A percentile compares a stretch with the other conserved stretches of the same genome.
phyloP scores from a whole-genome alignment of 2,113 vertebrate species.

The Muntiacus reevesi region DNA sequence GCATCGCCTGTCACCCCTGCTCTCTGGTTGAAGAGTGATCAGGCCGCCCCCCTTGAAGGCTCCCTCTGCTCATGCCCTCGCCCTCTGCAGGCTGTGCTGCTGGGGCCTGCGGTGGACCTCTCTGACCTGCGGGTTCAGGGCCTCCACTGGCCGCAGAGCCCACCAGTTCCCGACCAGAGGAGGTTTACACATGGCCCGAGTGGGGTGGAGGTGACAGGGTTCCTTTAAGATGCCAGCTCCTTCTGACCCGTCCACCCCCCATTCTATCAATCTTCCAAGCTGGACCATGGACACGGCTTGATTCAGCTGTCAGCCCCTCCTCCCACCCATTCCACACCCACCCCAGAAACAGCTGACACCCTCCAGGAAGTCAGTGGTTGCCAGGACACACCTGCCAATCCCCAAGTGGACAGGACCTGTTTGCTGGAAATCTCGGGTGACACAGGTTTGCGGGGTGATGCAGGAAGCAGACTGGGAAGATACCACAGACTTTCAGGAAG shows the following conservation, averaged over 20 bases:
- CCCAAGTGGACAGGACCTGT: neutral
- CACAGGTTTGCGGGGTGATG: neutral
- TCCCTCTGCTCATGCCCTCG: neutral
- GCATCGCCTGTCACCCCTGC: neutral
- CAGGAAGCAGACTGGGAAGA: neutral
- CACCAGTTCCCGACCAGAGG: neutral
- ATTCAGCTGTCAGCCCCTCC: neutral
- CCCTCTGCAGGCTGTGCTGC: neutral
- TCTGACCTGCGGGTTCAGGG: neutral
- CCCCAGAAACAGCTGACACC: neutral
- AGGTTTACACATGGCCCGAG: neutral
- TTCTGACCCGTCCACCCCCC: neutral
- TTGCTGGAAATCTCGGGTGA: neutral
- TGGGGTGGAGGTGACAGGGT: neutral
- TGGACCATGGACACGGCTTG: neutral
- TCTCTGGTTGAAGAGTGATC: neutral
- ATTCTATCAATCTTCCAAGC: neutral
- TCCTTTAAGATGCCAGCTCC: conserved; percentile 41
- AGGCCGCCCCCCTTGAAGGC: neutral
- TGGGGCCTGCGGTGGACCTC: neutral
- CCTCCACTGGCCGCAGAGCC: neutral
- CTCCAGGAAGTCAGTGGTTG: neutral
- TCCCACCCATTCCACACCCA: neutral
- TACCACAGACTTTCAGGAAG: neutral
- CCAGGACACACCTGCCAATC: neutral